Evolutionary conservation across 2,888 invertebrate genomes (phyloP).

Genomic region (Rhingia rostrata): DNA sequence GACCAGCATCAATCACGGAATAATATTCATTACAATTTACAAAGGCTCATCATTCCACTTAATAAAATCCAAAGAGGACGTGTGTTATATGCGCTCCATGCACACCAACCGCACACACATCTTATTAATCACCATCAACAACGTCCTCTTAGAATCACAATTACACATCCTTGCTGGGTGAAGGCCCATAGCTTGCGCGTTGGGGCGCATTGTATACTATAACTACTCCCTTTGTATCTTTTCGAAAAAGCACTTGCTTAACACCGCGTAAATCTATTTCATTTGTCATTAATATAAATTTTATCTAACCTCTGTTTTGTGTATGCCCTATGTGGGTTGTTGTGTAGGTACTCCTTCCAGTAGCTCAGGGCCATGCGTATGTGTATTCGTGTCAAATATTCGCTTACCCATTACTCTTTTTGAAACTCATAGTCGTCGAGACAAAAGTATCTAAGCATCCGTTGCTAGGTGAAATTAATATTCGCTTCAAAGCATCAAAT

Average conservation of each 20-base stretch:
- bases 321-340: background rate
- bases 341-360: slow-evolving; percentile 15
- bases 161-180: slow-evolving; percentile 50
- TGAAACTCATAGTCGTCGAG: background rate
- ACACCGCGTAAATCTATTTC: slow-evolving; percentile 74
- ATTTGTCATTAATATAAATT: slow-evolving; percentile 73
- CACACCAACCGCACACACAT: slow-evolving; percentile 13
- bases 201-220: background rate
- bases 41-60: slow-evolving; percentile 51
- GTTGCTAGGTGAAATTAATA: slow-evolving; percentile 71
- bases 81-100: background rate
- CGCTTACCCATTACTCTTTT: slow-evolving; percentile 52
- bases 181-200: background rate
- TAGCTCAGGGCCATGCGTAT: slow-evolving; percentile 29
- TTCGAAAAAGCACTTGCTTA: slow-evolving; percentile 67
- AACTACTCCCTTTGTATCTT: slow-evolving; percentile 31
- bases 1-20: slow-evolving; percentile 51
- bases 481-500: slow-evolving; percentile 70
- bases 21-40: slow-evolving; percentile 62
- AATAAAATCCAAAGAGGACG: slow-evolving; percentile 41
- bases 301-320: slow-evolving; percentile 53
- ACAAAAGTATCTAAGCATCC: slow-evolving; percentile 65
- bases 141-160: slow-evolving; percentile 59
- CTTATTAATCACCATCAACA: slow-evolving; percentile 55
- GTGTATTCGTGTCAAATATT: slow-evolving; percentile 45